Percentiles rank a stretch among this genome's conserved stretches.
Conservation (phyloP, 1,140 invertebrate species). For the Mya arenaria region DNA sequence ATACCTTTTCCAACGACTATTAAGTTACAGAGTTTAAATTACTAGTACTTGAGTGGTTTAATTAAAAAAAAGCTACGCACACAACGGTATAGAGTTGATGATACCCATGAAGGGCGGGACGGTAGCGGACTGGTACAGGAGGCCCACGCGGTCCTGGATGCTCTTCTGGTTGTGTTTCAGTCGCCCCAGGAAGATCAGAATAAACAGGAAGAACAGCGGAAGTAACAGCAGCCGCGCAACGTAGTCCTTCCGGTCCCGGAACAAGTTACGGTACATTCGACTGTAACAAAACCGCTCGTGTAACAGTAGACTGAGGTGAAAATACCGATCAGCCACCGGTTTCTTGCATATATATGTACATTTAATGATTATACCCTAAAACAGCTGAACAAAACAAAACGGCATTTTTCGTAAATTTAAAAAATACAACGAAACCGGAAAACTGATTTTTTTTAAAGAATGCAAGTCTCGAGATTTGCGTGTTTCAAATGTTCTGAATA, state of each 20-base stretch:
- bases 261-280: conserved; percentile 66
- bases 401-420: too few relatives aligned
- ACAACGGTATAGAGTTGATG: conserved; percentile 52
- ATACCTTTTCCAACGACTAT: too few relatives aligned
- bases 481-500: too few relatives aligned
- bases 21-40: too few relatives aligned
- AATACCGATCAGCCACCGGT: background rate
- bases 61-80: too few relatives aligned
- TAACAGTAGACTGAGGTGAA: background rate
- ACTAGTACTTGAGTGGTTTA: too few relatives aligned
- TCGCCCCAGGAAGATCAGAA: conserved; percentile 60
- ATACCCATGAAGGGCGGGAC: conserved; percentile 59
- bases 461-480: too few relatives aligned
- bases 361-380: background rate
- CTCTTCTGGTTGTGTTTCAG: conserved; percentile 59
- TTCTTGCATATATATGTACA: background rate
- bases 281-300: conserved; percentile 50
- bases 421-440: too few relatives aligned
- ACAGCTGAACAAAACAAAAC: background rate
- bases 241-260: conserved; percentile 62
- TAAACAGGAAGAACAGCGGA: conserved; percentile 53
- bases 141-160: conserved; percentile 63
- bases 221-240: conserved; percentile 47
- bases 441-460: too few relatives aligned
- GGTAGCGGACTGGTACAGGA: conserved; percentile 57